Conservation (phyloP, 2,888 invertebrate genomes). For the Reticulitermes lucifugus region DNA sequence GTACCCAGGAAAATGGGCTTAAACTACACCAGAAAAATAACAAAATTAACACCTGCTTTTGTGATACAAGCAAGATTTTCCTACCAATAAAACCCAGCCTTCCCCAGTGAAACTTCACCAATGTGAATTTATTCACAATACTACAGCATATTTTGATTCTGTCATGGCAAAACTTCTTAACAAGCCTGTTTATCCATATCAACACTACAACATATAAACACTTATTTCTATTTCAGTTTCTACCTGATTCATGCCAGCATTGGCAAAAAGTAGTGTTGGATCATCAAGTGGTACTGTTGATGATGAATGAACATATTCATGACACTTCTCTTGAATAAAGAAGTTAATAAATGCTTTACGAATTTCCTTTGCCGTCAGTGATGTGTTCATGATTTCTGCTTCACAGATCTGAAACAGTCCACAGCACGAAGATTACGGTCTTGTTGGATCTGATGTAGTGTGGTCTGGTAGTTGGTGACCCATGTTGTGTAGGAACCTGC, state of each 20-base stretch:
- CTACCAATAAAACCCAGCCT: too few relatives aligned
- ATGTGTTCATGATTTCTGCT: conserved; percentile 38
- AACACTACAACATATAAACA: too few relatives aligned
- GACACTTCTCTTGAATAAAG: conserved; percentile 83
- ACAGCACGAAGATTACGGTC: background rate
- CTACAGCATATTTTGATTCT: too few relatives aligned
- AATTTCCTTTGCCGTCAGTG: conserved; percentile 77
- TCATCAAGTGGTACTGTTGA: conserved; percentile 98
- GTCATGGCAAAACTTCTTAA: too few relatives aligned
- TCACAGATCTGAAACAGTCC: conserved; percentile 5
- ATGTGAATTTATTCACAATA: too few relatives aligned
- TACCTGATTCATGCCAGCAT: conserved; percentile 99
- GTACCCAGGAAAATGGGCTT: conserved; percentile 98
- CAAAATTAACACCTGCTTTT: too few relatives aligned
- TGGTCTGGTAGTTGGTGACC: too few relatives aligned
- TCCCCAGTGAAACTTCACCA: too few relatives aligned
- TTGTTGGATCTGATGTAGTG: too few relatives aligned
- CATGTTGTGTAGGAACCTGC: too few relatives aligned
- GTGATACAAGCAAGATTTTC: too few relatives aligned
- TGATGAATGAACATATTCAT: conserved; percentile 96
- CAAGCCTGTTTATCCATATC: too few relatives aligned
- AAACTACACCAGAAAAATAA: conserved; percentile 70
- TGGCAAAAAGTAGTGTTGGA: conserved; percentile 96
- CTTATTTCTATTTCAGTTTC: background rate
- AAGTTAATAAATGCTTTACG: conserved; percentile 90